Conservation (phyloP, 2,888 invertebrate genomes). For the Parthenolecanium corni region DNA sequence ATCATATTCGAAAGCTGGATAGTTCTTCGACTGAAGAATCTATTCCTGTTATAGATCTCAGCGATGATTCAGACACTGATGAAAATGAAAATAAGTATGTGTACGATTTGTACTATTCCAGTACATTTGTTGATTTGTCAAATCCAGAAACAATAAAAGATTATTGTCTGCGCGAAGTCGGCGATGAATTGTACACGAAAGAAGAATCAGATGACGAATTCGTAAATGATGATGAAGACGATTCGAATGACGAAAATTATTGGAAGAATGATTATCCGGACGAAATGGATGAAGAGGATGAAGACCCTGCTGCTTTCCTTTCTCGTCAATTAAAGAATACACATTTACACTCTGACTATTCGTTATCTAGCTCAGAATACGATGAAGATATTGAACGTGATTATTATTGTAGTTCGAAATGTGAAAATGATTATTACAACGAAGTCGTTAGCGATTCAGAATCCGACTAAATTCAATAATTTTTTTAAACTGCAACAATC, state of each 20-base stretch:
- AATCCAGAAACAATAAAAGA: not conserved
- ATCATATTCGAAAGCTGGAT: slow-evolving; percentile 1
- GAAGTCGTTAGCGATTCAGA: slow-evolving; percentile 14
- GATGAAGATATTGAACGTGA: not conserved
- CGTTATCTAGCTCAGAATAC: not conserved
- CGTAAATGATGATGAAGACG: slow-evolving; percentile 5
- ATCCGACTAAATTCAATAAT: not conserved
- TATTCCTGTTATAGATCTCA: slow-evolving; percentile 5
- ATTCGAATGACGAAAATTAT: slow-evolving; percentile 22
- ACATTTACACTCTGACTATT: not conserved
- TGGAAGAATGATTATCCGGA: slow-evolving; percentile 24
- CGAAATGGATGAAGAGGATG: slow-evolving; percentile 9
- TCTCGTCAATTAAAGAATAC: not conserved
- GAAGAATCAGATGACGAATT: slow-evolving; percentile 7
- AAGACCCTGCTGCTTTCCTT: not conserved
- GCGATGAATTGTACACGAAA: not conserved
- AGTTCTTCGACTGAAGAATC: not conserved
- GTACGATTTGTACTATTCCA: slow-evolving; percentile 19
- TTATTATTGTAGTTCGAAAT: no score
- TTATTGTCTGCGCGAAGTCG: not conserved
- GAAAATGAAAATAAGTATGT: slow-evolving; percentile 10
- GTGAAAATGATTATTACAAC: slow-evolving; percentile 6
- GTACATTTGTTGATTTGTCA: not conserved
- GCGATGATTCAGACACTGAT: slow-evolving; percentile 1
- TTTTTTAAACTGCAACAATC: not conserved